Percentiles rank a stretch among this genome's conserved stretches.
Conservation (phyloP, 2,888 invertebrate species). For the Drosophila parthenogenetica region DNA sequence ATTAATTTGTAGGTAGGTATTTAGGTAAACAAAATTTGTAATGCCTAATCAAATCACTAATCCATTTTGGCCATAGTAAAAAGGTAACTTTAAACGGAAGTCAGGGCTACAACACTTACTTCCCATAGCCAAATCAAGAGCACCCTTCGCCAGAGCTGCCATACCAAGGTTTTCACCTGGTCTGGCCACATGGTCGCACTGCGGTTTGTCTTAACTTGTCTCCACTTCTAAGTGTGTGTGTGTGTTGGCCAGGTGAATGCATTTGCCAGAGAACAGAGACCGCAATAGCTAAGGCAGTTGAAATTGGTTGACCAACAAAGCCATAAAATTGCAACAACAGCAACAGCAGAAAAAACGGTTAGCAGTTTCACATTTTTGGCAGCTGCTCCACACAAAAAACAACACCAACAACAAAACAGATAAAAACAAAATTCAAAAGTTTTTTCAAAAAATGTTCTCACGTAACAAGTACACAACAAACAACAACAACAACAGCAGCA, state of each 20-base stretch:
- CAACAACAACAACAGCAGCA: slow-evolving; percentile 23
- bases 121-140: slow-evolving; percentile 46
- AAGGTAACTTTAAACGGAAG: slow-evolving; percentile 38
- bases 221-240: neutral
- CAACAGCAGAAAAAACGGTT: slow-evolving; percentile 53
- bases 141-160: slow-evolving; percentile 56
- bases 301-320: slow-evolving; percentile 45
- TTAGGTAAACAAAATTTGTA: neutral
- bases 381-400: slow-evolving; percentile 45
- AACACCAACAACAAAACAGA: slow-evolving; percentile 13
- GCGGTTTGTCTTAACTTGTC: slow-evolving; percentile 34
- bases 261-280: slow-evolving; percentile 48
- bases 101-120: slow-evolving; percentile 26
- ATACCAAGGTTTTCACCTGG: slow-evolving; percentile 60
- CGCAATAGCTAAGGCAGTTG: slow-evolving; percentile 21
- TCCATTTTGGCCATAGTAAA: slow-evolving; percentile 9
- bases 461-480: slow-evolving; percentile 75
- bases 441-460: slow-evolving; percentile 75
- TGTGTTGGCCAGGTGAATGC: slow-evolving; percentile 52
- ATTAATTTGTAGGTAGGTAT: neutral
- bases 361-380: slow-evolving; percentile 66
- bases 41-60: slow-evolving; percentile 19
- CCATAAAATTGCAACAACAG: slow-evolving; percentile 52
- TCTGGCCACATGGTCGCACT: slow-evolving; percentile 58
- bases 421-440: slow-evolving; percentile 57